phyloP scores from a whole-genome alignment of 1,140 invertebrate genomes.

The Zophobas atratus region DNA sequence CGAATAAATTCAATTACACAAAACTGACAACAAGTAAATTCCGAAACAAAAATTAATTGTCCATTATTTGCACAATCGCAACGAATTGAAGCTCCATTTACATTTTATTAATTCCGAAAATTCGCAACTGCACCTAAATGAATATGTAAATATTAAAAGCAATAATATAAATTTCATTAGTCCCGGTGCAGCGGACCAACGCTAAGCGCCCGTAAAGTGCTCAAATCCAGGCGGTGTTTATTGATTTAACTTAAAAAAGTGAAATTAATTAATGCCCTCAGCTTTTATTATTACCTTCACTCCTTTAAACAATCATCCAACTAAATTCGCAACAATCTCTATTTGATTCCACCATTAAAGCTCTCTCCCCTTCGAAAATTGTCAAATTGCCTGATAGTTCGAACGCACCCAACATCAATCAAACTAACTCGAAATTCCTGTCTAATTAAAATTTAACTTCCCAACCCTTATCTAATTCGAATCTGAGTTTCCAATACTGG shows the following conservation, averaged over 20 bases:
- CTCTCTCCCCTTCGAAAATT: slow-evolving; percentile 16
- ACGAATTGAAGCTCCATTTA: background rate
- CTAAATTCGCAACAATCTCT: no score
- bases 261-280: background rate
- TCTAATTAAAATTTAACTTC: slow-evolving; percentile 31
- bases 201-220: background rate
- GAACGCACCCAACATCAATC: slow-evolving; percentile 8
- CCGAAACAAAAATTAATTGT: no score
- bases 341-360: no score
- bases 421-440: background rate
- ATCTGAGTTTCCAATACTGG: background rate
- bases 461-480: slow-evolving; percentile 17
- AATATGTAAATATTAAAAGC: slow-evolving; percentile 1
- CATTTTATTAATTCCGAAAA: background rate
- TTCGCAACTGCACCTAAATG: background rate
- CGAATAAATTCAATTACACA: no score
- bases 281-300: background rate
- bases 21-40: no score
- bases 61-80: no score
- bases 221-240: background rate
- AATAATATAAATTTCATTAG: slow-evolving; percentile 6
- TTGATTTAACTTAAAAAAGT: slow-evolving; percentile 22
- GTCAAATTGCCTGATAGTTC: slow-evolving; percentile 14
- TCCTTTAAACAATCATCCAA: no score
- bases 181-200: background rate